Evolutionary conservation across 2,113 vertebrate species (phyloP).

Genomic region (Hippolais icterina): DNA sequence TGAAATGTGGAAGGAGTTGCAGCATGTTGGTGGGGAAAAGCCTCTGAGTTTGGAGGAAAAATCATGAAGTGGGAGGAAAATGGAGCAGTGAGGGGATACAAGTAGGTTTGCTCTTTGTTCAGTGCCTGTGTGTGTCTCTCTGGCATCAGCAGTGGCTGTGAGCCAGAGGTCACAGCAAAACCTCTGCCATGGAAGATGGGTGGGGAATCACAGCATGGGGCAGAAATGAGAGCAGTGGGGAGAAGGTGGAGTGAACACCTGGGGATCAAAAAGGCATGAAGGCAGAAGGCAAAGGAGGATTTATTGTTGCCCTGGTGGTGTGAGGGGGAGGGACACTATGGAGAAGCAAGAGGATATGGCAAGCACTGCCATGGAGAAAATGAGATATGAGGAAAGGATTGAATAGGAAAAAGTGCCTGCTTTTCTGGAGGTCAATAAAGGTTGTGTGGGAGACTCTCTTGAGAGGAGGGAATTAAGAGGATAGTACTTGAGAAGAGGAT

Average conservation of each 20-base stretch:
- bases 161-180: not conserved
- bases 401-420: not conserved
- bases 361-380: not conserved
- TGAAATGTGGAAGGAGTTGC: not conserved
- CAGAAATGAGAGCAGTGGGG: not conserved
- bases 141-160: not conserved
- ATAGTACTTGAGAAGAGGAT: not conserved
- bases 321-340: not conserved
- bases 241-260: not conserved
- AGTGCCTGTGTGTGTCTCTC: not conserved
- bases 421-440: not conserved
- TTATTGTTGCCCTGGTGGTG: not conserved
- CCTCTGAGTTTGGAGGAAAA: not conserved
- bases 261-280: not conserved
- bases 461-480: not conserved
- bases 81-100: not conserved
- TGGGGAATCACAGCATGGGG: fast-evolving
- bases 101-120: not conserved
- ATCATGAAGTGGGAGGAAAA: not conserved
- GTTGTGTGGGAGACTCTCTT: not conserved
- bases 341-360: not conserved
- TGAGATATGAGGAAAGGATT: not conserved
- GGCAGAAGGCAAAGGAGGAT: not conserved
- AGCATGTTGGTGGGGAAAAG: not conserved
- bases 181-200: not conserved